phyloP scores from a whole-genome alignment of 2,797 vertebrate species.

The Phrynocephalus forsythii region DNA sequence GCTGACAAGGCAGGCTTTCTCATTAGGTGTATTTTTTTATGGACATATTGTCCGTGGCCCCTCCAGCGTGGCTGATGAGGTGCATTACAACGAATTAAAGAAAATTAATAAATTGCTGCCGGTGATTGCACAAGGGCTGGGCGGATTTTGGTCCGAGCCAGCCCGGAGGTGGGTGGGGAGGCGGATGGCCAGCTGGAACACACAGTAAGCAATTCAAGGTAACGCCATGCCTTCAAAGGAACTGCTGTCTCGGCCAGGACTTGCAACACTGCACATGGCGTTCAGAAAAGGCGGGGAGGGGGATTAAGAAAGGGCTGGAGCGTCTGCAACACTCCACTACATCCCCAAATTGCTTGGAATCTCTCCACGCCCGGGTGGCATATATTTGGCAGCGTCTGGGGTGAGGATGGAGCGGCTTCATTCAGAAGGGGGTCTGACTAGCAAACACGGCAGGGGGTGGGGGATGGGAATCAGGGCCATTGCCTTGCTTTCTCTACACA shows the following conservation, averaged over 20 bases:
- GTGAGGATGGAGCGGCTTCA: neutral
- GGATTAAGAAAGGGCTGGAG: neutral
- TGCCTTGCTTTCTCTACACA: neutral
- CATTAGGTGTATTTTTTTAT: constrained; percentile 4
- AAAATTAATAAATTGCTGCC: neutral
- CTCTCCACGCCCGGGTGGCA: neutral
- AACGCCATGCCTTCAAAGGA: neutral
- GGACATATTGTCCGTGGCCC: constrained; percentile 17
- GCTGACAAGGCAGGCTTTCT: constrained; percentile 7
- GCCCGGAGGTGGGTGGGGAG: too few species aligned
- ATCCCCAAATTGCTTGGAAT: neutral
- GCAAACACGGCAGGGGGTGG: neutral
- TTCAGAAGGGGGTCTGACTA: too few species aligned
- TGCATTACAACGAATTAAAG: neutral
- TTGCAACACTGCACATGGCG: too few species aligned
- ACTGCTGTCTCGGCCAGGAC: neutral
- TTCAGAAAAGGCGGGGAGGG: neutral
- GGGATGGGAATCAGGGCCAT: neutral
- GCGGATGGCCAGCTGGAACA: neutral
- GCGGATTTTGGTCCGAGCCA: neutral
- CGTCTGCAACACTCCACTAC: neutral
- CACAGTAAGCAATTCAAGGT: neutral
- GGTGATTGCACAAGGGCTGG: neutral
- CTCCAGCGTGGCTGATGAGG: constrained; percentile 17
- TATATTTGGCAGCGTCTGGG: neutral